Percentiles rank a stretch among this genome's conserved stretches.
These are phyloP conservation scores for Pocillopora grandis DNA, from an alignment of 92 coral and sea anemone genomes.

Conservation along the genomic window DNA sequence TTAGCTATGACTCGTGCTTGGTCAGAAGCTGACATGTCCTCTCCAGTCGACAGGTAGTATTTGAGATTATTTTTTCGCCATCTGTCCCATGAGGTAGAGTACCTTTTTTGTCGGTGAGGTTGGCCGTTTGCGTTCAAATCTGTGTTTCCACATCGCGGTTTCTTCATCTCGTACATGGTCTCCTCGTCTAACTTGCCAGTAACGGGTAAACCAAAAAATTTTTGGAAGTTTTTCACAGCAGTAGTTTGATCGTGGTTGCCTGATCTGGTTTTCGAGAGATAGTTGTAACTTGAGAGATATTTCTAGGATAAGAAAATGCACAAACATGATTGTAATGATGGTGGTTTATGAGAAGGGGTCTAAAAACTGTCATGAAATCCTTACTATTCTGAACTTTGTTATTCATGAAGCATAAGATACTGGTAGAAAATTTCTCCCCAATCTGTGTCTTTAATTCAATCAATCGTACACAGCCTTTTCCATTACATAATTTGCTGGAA, in stretches of 20 bases:
- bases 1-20: constrained; percentile 47
- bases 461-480: too few species aligned
- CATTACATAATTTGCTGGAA: too few species aligned
- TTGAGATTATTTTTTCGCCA: constrained; percentile 10
- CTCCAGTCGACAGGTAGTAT: constrained; percentile 47
- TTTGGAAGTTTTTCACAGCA: constrained; percentile 57
- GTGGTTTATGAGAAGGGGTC: too few species aligned
- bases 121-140: constrained; percentile 7
- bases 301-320: neutral
- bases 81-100: neutral
- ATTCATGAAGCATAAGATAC: too few species aligned
- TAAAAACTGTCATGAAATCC: too few species aligned
- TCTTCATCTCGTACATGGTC: constrained; percentile 58
- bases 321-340: neutral
- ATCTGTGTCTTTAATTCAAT: too few species aligned
- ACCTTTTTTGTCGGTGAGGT: neutral
- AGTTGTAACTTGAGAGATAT: constrained; percentile 16
- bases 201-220: constrained; percentile 50
- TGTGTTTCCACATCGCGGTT: constrained; percentile 66
- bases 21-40: constrained; percentile 45
- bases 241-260: constrained; percentile 48
- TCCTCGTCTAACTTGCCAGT: constrained; percentile 59
- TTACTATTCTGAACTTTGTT: too few species aligned
- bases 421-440: too few species aligned
- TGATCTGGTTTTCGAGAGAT: constrained; percentile 48